phyloP scores from a whole-genome alignment of 2,888 invertebrate species.

The Aquatica leii region DNA sequence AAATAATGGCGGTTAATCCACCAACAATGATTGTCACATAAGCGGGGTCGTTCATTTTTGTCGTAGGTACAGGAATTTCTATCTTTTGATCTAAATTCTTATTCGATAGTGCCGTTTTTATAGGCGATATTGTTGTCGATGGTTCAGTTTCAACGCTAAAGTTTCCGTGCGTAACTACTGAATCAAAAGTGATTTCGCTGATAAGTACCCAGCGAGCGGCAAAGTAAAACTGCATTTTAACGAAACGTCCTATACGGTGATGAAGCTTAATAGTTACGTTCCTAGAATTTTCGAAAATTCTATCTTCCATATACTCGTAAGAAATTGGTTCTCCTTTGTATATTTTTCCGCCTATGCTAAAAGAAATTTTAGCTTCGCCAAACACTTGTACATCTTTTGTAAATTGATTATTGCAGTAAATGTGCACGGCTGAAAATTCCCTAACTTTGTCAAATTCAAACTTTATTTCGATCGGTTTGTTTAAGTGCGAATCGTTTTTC shows the following conservation, averaged over 20 bases:
- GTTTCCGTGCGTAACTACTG: constrained; percentile 78
- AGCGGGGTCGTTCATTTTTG: constrained; percentile 74
- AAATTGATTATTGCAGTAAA: constrained; percentile 87
- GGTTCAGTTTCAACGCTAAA: constrained; percentile 74
- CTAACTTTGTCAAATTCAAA: constrained; percentile 88
- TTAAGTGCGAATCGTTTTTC: constrained; percentile 77
- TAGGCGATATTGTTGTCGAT: constrained; percentile 62
- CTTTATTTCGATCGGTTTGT: constrained; percentile 71
- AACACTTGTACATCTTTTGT: constrained; percentile 87
- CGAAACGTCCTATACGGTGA: constrained; percentile 81
- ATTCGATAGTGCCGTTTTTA: constrained; percentile 63
- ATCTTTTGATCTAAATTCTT: constrained; percentile 61
- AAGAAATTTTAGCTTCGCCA: constrained; percentile 77
- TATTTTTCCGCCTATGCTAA: constrained; percentile 80
- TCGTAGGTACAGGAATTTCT: constrained; percentile 72
- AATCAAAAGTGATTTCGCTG: constrained; percentile 88
- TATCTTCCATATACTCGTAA: constrained; percentile 76
- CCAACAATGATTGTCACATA: constrained; percentile 82
- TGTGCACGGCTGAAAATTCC: constrained; percentile 84
- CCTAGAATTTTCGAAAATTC: constrained; percentile 81
- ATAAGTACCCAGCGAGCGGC: constrained; percentile 89
- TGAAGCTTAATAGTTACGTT: constrained; percentile 85
- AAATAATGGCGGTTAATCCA: constrained; percentile 76
- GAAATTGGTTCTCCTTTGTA: constrained; percentile 79
- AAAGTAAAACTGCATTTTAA: constrained; percentile 80